Percentiles rank a stretch among this genome's conserved stretches.
phyloP scores from a whole-genome alignment of 1,140 invertebrate species.

The Homalodisca vitripennis region DNA sequence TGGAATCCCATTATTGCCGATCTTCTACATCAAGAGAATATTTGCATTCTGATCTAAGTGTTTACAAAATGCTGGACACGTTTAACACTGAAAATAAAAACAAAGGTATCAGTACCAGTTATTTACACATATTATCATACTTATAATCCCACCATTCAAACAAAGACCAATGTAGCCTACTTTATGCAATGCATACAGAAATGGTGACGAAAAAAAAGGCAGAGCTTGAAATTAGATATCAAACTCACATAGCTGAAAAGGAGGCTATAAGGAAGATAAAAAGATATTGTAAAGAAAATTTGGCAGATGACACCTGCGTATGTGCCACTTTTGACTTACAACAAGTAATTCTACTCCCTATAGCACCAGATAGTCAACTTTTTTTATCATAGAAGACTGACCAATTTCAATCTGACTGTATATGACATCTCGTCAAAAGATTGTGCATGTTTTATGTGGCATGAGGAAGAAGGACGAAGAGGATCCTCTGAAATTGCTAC shows the following conservation, averaged over 20 bases:
- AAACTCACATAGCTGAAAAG: slow-evolving; percentile 6
- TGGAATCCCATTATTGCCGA: neutral
- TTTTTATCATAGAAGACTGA: slow-evolving; percentile 20
- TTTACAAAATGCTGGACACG: neutral
- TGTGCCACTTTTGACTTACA: slow-evolving; percentile 18
- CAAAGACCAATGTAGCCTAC: slow-evolving; percentile 17
- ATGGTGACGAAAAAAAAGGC: neutral
- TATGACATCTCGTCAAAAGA: neutral
- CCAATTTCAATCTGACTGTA: too few species aligned
- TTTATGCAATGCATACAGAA: slow-evolving; percentile 16
- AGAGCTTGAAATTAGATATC: neutral
- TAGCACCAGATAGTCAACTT: too few species aligned
- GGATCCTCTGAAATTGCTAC: neutral
- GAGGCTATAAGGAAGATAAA: neutral
- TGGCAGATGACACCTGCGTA: neutral
- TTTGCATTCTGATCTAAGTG: slow-evolving; percentile 8
- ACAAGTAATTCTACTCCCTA: slow-evolving; percentile 4
- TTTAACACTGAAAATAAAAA: neutral
- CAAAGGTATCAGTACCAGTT: slow-evolving; percentile 1
- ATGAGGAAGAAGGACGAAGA: slow-evolving; percentile 13
- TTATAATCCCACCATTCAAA: neutral
- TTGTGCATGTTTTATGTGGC: slow-evolving; percentile 9
- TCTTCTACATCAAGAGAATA: neutral
- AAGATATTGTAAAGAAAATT: neutral
- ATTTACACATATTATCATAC: neutral